Evolutionary conservation across 1,140 invertebrate species (phyloP).

Genomic region (Zaprionus gabonicus): DNA sequence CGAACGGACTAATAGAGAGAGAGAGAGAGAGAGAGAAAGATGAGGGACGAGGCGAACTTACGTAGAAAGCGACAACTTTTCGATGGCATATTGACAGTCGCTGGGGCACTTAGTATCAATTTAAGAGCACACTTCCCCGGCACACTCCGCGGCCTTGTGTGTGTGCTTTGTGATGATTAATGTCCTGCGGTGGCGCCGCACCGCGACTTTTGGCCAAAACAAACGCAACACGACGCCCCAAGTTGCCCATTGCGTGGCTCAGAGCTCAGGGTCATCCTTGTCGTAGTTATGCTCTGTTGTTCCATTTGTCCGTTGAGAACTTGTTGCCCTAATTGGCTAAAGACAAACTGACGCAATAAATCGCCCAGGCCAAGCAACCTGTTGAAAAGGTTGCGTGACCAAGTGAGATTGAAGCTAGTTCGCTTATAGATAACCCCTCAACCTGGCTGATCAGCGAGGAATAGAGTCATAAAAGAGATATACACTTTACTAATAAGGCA

Average conservation of each 20-base stretch:
- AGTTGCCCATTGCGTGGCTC: slow-evolving; percentile 24
- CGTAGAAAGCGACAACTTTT: not conserved
- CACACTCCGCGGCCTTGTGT: slow-evolving; percentile 26
- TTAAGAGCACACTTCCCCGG: slow-evolving; percentile 57
- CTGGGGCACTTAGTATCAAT: slow-evolving; percentile 69
- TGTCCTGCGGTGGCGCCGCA: slow-evolving; percentile 42
- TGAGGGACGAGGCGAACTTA: not conserved
- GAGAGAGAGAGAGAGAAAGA: not conserved
- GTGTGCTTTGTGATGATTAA: slow-evolving; percentile 65
- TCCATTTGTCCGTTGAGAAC: slow-evolving; percentile 16
- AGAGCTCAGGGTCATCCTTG: not conserved
- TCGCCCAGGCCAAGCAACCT: slow-evolving; percentile 21
- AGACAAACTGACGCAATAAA: slow-evolving; percentile 28
- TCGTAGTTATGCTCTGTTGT: not conserved
- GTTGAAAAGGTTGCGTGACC: slow-evolving; percentile 21
- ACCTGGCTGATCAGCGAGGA: too few species aligned
- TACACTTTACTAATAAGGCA: not conserved
- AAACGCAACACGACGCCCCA: not conserved
- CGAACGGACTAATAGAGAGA: slow-evolving; percentile 20
- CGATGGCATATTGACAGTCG: slow-evolving; percentile 59
- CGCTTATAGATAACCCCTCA: too few species aligned
- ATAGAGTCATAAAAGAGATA: too few species aligned
- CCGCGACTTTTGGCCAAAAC: slow-evolving; percentile 5
- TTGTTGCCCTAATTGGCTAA: slow-evolving; percentile 40
- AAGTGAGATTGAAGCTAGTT: not conserved